phyloP scores from a whole-genome alignment of 2,888 invertebrate species.

The Lysandra bellargus region DNA sequence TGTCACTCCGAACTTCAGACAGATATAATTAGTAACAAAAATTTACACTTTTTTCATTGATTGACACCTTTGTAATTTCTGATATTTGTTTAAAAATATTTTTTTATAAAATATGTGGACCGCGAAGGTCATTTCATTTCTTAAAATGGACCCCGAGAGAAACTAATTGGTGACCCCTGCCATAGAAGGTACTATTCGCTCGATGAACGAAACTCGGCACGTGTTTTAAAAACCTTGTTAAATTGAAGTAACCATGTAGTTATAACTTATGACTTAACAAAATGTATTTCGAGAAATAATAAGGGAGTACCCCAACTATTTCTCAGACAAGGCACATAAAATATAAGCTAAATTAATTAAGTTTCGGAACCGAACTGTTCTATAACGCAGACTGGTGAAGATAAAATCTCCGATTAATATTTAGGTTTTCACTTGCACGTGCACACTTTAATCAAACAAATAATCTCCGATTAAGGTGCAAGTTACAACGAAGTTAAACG shows the following conservation, averaged over 20 bases:
- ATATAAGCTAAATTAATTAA: conserved; percentile 18
- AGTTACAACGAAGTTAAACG: not conserved
- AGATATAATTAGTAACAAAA: too few species aligned
- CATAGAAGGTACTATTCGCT: not conserved
- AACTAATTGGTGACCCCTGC: too few species aligned
- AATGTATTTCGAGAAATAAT: not conserved
- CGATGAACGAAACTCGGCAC: not conserved
- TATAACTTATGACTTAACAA: not conserved
- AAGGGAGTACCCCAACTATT: not conserved
- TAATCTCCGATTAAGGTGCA: not conserved
- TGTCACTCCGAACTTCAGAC: too few species aligned
- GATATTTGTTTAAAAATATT: too few species aligned
- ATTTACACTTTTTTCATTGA: too few species aligned
- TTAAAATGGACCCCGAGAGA: too few species aligned
- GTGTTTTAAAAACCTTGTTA: not conserved
- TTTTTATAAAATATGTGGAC: too few species aligned
- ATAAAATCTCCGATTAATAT: conserved; percentile 13
- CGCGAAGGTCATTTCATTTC: too few species aligned
- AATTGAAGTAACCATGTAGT: not conserved
- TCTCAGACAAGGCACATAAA: not conserved
- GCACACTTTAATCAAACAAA: conserved; percentile 9
- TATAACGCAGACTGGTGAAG: not conserved
- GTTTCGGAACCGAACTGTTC: not conserved
- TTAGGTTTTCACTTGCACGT: conserved; percentile 13
- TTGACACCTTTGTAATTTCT: too few species aligned